A percentile compares a stretch with the other conserved stretches of the same genome.
Conservation (phyloP, 2,888 invertebrate species). For the Platycnemis pennipes region DNA sequence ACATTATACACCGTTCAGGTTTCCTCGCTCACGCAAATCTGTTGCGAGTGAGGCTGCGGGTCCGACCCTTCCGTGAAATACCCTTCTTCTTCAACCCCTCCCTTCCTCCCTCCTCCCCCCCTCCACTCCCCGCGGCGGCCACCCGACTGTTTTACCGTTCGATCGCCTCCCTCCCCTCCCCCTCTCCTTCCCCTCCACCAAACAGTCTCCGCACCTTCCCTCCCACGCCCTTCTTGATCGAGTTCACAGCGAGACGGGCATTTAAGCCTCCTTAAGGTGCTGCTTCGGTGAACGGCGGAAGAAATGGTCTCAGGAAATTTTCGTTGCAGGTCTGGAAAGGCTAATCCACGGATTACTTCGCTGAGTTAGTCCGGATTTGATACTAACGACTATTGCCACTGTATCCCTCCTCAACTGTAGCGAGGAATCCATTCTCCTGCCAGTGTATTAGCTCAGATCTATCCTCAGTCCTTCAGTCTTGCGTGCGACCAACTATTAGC, state of each 20-base stretch:
- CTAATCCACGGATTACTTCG: too few species aligned
- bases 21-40: constrained; percentile 64
- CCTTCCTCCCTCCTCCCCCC: background rate
- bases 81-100: constrained; percentile 5
- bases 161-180: background rate
- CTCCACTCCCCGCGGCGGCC: background rate
- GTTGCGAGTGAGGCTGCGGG: background rate
- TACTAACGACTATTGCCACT: too few species aligned
- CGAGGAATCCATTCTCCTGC: too few species aligned
- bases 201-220: background rate
- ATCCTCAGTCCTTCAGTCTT: too few species aligned
- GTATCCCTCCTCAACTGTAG: too few species aligned
- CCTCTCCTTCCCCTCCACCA: background rate
- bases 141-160: background rate
- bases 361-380: too few species aligned
- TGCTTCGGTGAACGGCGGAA: background rate
- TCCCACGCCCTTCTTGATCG: background rate
- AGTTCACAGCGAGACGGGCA: constrained; percentile 1
- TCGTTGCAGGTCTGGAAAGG: background rate
- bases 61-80: constrained; percentile 34
- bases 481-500: too few species aligned
- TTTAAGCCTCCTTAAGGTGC: background rate
- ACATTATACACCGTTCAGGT: constrained; percentile 58
- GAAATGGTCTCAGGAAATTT: background rate
- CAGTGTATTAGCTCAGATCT: too few species aligned